These are phyloP conservation scores for Helicoverpa armigera DNA, from an alignment of 1,140 invertebrate genomes.

Conservation along the genomic window DNA sequence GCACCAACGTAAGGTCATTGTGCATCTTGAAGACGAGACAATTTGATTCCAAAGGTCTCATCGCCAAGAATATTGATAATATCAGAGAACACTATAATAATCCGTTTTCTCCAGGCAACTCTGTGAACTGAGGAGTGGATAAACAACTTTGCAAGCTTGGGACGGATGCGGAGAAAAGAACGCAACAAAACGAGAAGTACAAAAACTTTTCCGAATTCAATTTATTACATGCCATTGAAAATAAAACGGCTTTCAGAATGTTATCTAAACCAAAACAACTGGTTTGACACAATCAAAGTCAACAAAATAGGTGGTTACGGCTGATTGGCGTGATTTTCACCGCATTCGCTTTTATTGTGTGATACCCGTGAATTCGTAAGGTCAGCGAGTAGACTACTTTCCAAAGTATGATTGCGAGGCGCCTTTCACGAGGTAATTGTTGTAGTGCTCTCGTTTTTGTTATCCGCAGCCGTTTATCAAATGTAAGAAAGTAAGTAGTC, in stretches of 20 bases:
- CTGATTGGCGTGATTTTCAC: slow-evolving; percentile 52
- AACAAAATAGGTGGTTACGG: slow-evolving; percentile 37
- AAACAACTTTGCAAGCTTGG: not conserved
- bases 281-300: slow-evolving; percentile 16
- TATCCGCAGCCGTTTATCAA: slow-evolving; percentile 69
- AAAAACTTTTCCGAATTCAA: slow-evolving; percentile 2
- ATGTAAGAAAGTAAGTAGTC: slow-evolving; percentile 65
- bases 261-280: slow-evolving; percentile 32
- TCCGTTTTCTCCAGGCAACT: slow-evolving; percentile 7
- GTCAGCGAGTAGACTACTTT: slow-evolving; percentile 78
- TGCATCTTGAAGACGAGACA: slow-evolving; percentile 5
- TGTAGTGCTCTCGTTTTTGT: slow-evolving; percentile 77
- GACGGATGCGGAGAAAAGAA: not conserved
- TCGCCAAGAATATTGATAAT: not conserved
- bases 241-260: not conserved
- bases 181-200: not conserved
- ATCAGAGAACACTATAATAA: slow-evolving; percentile 7
- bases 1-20: slow-evolving; percentile 17
- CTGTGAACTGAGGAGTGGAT: not conserved
- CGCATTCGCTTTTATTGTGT: slow-evolving; percentile 48
- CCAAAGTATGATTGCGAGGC: slow-evolving; percentile 71
- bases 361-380: slow-evolving; percentile 67
- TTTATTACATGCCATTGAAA: not conserved
- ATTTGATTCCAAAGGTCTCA: slow-evolving; percentile 7
- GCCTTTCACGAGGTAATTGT: slow-evolving; percentile 81